phyloP scores from a whole-genome alignment of 2,888 invertebrate species.

The Salticus scenicus region DNA sequence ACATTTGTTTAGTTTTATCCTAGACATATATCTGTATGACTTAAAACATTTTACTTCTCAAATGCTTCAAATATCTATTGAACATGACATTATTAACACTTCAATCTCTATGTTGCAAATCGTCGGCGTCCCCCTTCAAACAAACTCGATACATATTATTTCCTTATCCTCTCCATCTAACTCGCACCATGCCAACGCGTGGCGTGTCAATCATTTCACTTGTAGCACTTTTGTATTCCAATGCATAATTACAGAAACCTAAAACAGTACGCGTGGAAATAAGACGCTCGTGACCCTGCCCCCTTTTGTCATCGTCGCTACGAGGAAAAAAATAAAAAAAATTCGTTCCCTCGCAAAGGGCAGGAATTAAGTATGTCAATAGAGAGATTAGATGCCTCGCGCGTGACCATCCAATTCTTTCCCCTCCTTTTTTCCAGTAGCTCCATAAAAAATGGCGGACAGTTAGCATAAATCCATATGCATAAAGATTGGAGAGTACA shows the following conservation, averaged over 20 bases:
- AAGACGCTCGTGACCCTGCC: slow-evolving; percentile 37
- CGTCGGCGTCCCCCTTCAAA: neutral
- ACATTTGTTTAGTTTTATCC: no score
- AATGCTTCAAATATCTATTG: slow-evolving; percentile 1
- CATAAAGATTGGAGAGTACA: slow-evolving; percentile 1
- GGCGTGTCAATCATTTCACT: slow-evolving; percentile 56
- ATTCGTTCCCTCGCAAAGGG: slow-evolving; percentile 43
- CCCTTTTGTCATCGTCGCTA: neutral
- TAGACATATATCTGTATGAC: neutral
- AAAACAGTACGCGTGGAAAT: slow-evolving; percentile 60
- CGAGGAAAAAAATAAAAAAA: slow-evolving; percentile 46
- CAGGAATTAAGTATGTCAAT: slow-evolving; percentile 69
- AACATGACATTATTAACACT: neutral
- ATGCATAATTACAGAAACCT: slow-evolving; percentile 59
- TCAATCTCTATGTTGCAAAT: neutral
- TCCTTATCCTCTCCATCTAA: slow-evolving; percentile 1
- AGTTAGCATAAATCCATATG: slow-evolving; percentile 67
- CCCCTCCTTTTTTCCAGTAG: neutral
- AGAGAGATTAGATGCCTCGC: slow-evolving; percentile 59
- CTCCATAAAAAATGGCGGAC: neutral
- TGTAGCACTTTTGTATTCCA: slow-evolving; percentile 37
- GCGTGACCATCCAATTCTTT: neutral
- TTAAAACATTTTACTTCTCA: no score
- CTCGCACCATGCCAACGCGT: slow-evolving; percentile 8
- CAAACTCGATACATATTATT: neutral